Evolutionary conservation across 35 echinoderm and acorn worm species (phyloP).

Genomic region (Heliocidaris tuberculata): DNA sequence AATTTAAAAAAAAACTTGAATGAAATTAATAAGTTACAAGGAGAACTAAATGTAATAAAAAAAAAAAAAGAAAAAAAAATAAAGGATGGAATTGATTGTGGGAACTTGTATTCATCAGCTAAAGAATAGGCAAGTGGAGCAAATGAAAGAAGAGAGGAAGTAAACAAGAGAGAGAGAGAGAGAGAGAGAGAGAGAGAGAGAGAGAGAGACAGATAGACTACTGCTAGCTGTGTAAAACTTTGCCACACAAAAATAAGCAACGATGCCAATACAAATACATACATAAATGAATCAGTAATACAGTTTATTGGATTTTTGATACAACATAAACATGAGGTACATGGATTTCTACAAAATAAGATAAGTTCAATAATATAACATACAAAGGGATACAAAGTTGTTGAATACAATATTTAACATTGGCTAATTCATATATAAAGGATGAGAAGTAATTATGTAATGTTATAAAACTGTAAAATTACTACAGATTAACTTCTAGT

Average conservation of each 20-base stretch:
- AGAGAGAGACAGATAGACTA: too few species aligned
- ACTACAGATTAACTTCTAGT: not conserved
- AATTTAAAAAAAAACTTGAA: too few species aligned
- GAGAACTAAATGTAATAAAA: too few species aligned
- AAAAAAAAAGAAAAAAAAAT: too few species aligned
- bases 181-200: too few species aligned
- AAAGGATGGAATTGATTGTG: too few species aligned
- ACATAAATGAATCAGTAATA: constrained; percentile 47
- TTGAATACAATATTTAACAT: not conserved
- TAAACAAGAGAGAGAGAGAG: too few species aligned
- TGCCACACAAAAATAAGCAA: not conserved
- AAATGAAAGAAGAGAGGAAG: too few species aligned
- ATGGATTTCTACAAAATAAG: constrained; percentile 31
- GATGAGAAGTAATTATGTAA: not conserved
- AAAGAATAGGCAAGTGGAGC: too few species aligned
- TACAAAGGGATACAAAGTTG: not conserved
- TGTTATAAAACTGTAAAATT: not conserved
- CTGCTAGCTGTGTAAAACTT: too few species aligned
- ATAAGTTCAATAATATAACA: constrained; percentile 19
- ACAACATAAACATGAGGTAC: constrained; percentile 41
- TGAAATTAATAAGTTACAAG: too few species aligned
- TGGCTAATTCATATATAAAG: constrained; percentile 8
- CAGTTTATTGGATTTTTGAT: constrained; percentile 42
- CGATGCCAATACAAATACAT: not conserved
- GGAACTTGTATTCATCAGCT: too few species aligned